phyloP scores from a whole-genome alignment of 1,140 invertebrate species.

The Phortica variegata region DNA sequence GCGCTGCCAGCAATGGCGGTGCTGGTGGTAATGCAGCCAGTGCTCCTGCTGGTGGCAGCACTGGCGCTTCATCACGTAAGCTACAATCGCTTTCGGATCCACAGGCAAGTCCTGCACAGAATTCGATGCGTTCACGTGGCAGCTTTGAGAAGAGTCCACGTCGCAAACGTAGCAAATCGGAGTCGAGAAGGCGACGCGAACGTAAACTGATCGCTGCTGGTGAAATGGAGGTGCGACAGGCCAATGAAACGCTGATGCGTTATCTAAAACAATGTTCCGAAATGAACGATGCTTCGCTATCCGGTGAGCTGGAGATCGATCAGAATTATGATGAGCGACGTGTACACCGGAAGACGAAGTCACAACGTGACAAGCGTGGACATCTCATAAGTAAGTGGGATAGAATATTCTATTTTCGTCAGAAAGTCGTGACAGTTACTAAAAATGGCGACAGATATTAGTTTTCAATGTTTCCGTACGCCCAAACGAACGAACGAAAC shows the following conservation, averaged over 20 bases:
- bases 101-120: slow-evolving; percentile 55
- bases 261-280: slow-evolving; percentile 56
- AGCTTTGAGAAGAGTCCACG: slow-evolving; percentile 57
- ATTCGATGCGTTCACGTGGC: slow-evolving; percentile 46
- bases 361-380: slow-evolving; percentile 53
- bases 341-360: slow-evolving; percentile 56
- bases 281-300: slow-evolving; percentile 55
- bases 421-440: too few relatives aligned
- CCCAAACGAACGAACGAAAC: too few relatives aligned
- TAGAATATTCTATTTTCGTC: too few relatives aligned
- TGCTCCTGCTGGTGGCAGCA: slow-evolving; percentile 13
- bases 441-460: too few relatives aligned
- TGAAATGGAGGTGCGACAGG: slow-evolving; percentile 56
- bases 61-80: slow-evolving; percentile 33
- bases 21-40: slow-evolving; percentile 17
- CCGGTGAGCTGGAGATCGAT: slow-evolving; percentile 55
- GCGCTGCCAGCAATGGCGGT: slow-evolving; percentile 10
- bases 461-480: too few relatives aligned
- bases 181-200: slow-evolving; percentile 47
- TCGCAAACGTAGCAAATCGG: slow-evolving; percentile 55
- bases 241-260: slow-evolving; percentile 55
- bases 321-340: slow-evolving; percentile 50
- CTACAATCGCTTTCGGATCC: slow-evolving; percentile 54
- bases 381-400: slow-evolving; percentile 53
- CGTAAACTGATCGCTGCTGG: slow-evolving; percentile 53